Conservation (phyloP, 2,888 invertebrate genomes). For the Aphodius granarius region DNA sequence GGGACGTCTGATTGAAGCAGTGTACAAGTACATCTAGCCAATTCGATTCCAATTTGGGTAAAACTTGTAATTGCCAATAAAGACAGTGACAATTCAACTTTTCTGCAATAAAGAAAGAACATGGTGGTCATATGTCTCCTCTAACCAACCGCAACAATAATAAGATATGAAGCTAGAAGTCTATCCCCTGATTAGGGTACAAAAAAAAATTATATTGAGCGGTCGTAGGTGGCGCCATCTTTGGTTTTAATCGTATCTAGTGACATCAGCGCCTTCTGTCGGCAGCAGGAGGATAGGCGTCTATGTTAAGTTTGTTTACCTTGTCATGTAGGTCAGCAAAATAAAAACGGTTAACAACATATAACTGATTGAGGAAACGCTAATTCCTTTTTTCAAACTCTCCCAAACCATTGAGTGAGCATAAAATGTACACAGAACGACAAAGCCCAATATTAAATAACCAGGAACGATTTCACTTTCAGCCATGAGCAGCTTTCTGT, state of each 20-base stretch:
- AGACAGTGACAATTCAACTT: constrained; percentile 36
- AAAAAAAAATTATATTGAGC: too few relatives aligned
- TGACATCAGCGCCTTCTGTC: too few relatives aligned
- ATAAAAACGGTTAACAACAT: constrained; percentile 40
- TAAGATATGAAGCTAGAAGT: too few relatives aligned
- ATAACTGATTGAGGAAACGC: constrained; percentile 37
- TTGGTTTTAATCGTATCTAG: too few relatives aligned
- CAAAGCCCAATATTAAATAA: constrained; percentile 43
- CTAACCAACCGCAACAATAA: neutral
- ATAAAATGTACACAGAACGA: constrained; percentile 44
- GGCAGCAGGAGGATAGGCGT: neutral
- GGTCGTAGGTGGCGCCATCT: too few relatives aligned
- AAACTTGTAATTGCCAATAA: constrained; percentile 35
- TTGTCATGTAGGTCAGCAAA: constrained; percentile 36
- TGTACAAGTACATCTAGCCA: constrained; percentile 32
- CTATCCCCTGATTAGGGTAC: too few relatives aligned
- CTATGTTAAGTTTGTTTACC: constrained; percentile 26
- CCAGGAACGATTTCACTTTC: constrained; percentile 35
- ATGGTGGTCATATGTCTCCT: too few relatives aligned
- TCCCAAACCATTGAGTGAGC: constrained; percentile 45
- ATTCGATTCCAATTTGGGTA: constrained; percentile 32
- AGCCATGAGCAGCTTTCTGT: constrained; percentile 33
- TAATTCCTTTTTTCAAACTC: constrained; percentile 36
- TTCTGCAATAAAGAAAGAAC: constrained; percentile 31
- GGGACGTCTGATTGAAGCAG: constrained; percentile 27